Evolutionary conservation across 2,113 vertebrate genomes (phyloP), one percentile per base, ranked within the genome.

Genomic region (Vidua macroura): DNA sequence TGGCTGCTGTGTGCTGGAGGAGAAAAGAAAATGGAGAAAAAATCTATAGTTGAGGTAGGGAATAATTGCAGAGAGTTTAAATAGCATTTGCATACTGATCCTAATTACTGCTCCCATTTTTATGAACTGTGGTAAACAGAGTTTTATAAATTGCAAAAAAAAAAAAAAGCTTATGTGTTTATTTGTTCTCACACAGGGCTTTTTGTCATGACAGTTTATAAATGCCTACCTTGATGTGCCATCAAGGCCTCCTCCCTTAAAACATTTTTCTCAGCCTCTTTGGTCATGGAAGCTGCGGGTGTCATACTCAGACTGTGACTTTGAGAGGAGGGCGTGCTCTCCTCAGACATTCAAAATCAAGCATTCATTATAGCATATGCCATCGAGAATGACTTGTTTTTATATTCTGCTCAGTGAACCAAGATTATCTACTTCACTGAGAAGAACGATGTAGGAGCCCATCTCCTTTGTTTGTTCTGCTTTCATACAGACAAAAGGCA

Each of bases 391-490:
- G 56, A 60, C 63, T 92, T 80, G 90, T 30, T 86, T 94, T 92
- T 88, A 74, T 92, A 94, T 83, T 88, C 79, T 86, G 88, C 72
- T 93, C 90, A 88, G 75, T 88, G 80, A 93, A 93, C 80, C 68
- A 93, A 90, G 83, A 93, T 88, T 86, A 91, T 77, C 78, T 89
- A 85, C 84, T 94, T 95, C 83, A 49, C 83, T 72, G 75, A 70
- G 83, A 88, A 85, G 75, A 92, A 68, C 37, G 72, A 93, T 17
- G 80, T 77, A 75, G 76, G 56, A 83, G 82, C 93, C 63, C 60
- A 95, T 83, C 82, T 86, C 88, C 90, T 95, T 96, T 95, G 75
- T 94, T 91, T 93, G 51, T 62, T 93, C 76, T 81, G 60, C 86
- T 94, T 95, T 88, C 90, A 96, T 74, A 63, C 69, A 89, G 80